phyloP scores from a whole-genome alignment of 2,113 vertebrate species.

The Aptenodytes forsteri region DNA sequence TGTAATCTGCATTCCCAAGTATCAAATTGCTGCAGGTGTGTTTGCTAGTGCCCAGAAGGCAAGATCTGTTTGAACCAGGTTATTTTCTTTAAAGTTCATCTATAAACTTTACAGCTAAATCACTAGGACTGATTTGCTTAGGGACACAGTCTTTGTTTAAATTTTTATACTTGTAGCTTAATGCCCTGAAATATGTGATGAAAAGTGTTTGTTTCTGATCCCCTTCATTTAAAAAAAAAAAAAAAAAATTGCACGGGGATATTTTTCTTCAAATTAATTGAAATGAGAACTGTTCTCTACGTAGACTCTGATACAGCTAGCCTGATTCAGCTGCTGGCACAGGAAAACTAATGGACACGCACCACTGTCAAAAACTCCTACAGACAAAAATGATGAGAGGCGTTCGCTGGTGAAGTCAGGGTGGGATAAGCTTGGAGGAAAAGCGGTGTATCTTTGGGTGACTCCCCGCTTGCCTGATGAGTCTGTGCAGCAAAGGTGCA shows the following conservation, averaged over 20 bases:
- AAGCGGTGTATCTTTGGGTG: neutral
- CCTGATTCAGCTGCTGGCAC: neutral
- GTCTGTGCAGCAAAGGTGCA: neutral
- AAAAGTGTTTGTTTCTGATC: constrained; percentile 20
- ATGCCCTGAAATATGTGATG: neutral
- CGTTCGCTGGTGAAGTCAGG: neutral
- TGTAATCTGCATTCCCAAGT: constrained; percentile 71
- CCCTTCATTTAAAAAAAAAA: neutral
- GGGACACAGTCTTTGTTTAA: constrained; percentile 8
- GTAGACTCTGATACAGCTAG: neutral
- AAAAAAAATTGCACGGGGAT: neutral
- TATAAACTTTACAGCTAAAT: constrained; percentile 46
- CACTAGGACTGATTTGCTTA: neutral
- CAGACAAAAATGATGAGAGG: neutral
- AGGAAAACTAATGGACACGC: neutral
- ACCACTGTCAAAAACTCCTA: constrained; percentile 22
- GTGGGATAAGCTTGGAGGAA: constrained; percentile 9
- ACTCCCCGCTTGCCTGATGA: neutral
- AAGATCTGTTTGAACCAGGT: constrained; percentile 61
- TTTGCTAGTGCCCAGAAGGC: constrained; percentile 59
- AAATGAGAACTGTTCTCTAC: neutral
- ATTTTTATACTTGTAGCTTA: neutral
- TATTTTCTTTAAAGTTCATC: constrained; percentile 67
- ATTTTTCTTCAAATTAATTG: neutral
- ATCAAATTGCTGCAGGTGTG: constrained; percentile 73